Evolutionary conservation across 2,113 vertebrate species (phyloP).

Genomic region (Hassar affinis): DNA sequence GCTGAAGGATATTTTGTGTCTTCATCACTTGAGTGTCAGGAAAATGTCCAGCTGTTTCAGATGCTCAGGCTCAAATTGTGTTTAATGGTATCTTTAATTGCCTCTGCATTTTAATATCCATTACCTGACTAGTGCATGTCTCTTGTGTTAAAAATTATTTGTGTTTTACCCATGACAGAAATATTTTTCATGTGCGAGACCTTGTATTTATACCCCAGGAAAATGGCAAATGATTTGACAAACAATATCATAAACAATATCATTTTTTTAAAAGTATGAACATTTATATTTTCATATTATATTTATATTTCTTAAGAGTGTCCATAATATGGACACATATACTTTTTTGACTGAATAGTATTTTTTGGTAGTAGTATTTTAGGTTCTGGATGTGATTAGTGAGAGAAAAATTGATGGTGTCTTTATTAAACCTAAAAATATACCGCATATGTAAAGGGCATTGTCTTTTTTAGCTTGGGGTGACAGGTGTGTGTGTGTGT

Average conservation of each 20-base stretch:
- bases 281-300: no score
- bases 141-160: neutral
- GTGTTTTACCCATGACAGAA: neutral
- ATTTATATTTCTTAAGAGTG: no score
- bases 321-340: neutral
- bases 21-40: no score
- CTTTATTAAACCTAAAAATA: neutral
- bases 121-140: neutral
- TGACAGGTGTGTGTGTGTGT: conserved; percentile 45
- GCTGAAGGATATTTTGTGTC: no score
- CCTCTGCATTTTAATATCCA: neutral
- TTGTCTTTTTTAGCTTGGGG: conserved; percentile 58
- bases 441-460: conserved; percentile 41
- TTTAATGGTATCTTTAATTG: neutral
- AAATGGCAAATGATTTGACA: neutral
- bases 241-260: no score
- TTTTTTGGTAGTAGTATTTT: no score
- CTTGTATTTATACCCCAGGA: neutral
- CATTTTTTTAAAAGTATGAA: no score
- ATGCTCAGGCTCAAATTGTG: neutral
- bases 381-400: neutral
- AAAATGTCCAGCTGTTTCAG: neutral
- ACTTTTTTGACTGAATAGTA: no score
- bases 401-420: neutral
- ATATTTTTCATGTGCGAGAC: neutral